phyloP scores from a whole-genome alignment of 2,113 vertebrate genomes.

The Scytalopus superciliaris region DNA sequence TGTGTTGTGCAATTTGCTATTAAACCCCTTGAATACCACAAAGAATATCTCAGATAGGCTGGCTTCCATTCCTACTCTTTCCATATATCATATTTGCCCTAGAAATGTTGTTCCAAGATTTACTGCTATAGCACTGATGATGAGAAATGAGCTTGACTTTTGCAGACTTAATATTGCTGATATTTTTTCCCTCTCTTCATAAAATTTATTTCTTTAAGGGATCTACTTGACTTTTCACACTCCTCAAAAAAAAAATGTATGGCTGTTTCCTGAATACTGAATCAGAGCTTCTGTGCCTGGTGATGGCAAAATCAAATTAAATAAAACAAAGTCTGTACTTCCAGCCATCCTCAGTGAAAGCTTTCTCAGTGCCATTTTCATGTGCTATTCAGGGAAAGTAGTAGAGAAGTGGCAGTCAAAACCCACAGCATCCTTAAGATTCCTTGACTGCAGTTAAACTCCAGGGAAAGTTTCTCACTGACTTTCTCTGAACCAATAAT shows the following conservation, averaged over 20 bases:
- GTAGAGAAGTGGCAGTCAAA: neutral
- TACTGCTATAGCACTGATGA: neutral
- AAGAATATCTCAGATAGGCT: neutral
- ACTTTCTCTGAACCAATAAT: neutral
- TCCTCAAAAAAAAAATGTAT: neutral
- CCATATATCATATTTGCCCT: neutral
- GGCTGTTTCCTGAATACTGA: neutral
- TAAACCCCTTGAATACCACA: neutral
- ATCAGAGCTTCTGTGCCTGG: neutral
- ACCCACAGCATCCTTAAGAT: neutral
- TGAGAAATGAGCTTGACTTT: slow-evolving; percentile 1
- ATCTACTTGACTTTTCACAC: neutral
- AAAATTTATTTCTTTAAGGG: neutral
- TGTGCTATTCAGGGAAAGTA: neutral
- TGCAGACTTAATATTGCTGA: neutral
- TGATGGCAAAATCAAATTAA: neutral
- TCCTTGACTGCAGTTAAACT: neutral
- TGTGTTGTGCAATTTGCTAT: neutral
- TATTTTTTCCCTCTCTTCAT: neutral
- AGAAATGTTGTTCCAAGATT: neutral
- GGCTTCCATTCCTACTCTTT: neutral
- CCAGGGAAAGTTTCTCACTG: neutral
- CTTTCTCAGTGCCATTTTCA: neutral
- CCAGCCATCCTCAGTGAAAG: neutral
- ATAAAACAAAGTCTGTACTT: neutral